phyloP scores from a whole-genome alignment of 2,113 vertebrate species.

The Hylia prasina region DNA sequence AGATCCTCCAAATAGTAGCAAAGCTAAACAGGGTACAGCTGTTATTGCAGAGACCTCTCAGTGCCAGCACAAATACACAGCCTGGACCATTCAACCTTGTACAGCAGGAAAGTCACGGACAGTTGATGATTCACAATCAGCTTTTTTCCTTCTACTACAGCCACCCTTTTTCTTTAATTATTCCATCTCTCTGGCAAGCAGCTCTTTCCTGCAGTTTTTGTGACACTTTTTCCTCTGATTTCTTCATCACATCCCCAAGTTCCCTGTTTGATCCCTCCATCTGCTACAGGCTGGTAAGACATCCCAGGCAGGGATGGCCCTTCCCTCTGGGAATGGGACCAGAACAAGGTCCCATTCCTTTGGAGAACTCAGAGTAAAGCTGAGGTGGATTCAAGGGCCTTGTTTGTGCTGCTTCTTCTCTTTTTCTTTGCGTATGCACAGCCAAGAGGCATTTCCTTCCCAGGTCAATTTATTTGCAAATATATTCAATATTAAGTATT shows the following conservation, averaged over 20 bases:
- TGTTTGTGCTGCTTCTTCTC: background rate
- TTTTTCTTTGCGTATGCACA: background rate
- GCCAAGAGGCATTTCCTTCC: background rate
- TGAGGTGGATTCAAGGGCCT: background rate
- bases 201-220: background rate
- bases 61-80: constrained; percentile 55
- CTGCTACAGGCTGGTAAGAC: background rate
- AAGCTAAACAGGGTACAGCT: constrained; percentile 28
- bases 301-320: background rate
- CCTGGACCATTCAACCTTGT: constrained; percentile 9
- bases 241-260: background rate
- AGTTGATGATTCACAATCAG: constrained; percentile 36
- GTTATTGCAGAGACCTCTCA: constrained; percentile 5
- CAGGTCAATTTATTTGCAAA: background rate
- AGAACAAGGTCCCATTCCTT: background rate
- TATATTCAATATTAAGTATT: background rate
- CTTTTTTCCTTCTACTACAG: background rate
- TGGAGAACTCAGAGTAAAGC: background rate
- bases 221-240: fast-evolving
- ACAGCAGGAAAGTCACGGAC: background rate
- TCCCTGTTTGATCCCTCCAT: background rate
- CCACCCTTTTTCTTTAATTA: background rate
- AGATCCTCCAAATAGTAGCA: constrained; percentile 29
- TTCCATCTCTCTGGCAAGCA: background rate
- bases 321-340: fast-evolving